Evolutionary conservation across 2,113 vertebrate genomes (phyloP).

Genomic region (Nibea coibor): DNA sequence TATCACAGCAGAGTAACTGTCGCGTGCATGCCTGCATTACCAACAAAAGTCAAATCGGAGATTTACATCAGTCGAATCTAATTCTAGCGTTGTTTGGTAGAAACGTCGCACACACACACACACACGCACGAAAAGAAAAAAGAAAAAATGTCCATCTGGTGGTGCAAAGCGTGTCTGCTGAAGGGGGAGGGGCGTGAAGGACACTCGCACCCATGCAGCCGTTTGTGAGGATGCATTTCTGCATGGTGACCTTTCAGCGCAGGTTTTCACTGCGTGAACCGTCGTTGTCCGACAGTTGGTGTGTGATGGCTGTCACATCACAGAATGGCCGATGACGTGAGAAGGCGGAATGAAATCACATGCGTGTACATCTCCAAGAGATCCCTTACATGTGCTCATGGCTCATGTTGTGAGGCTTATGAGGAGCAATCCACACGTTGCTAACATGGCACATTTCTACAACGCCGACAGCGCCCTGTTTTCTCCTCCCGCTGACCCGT

Average conservation of each 20-base stretch:
- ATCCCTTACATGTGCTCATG: conserved; percentile 38
- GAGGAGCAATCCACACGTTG: conserved; percentile 32
- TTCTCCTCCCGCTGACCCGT: conserved; percentile 22
- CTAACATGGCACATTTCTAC: conserved; percentile 46
- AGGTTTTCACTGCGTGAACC: conserved; percentile 9
- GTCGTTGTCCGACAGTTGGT: conserved; percentile 10
- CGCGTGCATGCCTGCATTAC: conserved; percentile 57
- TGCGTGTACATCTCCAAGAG: background rate
- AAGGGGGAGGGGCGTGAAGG: conserved; percentile 9
- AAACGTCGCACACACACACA: conserved; percentile 39
- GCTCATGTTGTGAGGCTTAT: conserved; percentile 13
- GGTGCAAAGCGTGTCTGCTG: conserved; percentile 40
- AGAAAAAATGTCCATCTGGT: conserved; percentile 11
- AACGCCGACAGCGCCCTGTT: conserved; percentile 45
- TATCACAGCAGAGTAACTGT: conserved; percentile 45
- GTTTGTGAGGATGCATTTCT: conserved; percentile 20
- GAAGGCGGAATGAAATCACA: conserved; percentile 34
- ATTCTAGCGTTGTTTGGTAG: conserved; percentile 47
- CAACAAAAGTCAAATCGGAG: conserved; percentile 49
- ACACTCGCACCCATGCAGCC: conserved; percentile 41
- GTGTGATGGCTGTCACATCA: conserved; percentile 30
- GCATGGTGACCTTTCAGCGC: conserved; percentile 30
- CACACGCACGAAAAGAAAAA: no score
- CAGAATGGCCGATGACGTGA: conserved; percentile 24
- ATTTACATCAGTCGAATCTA: conserved; percentile 45